A percentile compares a stretch with the other conserved stretches of the same genome.
Evolutionary conservation across 2,888 invertebrate genomes (phyloP).

Genomic region (Macroteleia sp.): DNA sequence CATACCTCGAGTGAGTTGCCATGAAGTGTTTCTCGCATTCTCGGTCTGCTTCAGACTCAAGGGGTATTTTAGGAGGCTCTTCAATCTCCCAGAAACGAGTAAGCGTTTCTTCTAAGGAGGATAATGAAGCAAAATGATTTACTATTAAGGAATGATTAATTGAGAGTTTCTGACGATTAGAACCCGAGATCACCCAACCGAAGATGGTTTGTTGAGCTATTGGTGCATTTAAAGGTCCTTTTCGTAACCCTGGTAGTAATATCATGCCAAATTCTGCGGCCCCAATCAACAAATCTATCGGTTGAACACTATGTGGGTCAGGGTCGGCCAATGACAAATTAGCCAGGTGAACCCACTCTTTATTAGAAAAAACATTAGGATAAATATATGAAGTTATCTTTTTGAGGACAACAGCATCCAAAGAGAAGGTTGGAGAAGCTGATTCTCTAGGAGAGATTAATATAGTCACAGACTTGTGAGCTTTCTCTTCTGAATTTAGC

Average conservation of each 20-base stretch:
- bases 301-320: neutral
- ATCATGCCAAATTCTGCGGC: too few relatives aligned
- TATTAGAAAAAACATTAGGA: neutral
- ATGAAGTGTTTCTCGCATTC: too few relatives aligned
- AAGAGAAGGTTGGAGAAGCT: too few relatives aligned
- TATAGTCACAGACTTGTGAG: too few relatives aligned
- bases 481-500: too few relatives aligned
- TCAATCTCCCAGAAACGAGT: neutral
- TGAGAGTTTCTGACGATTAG: neutral
- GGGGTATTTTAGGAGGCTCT: neutral
- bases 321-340: neutral
- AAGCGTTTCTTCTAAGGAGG: neutral
- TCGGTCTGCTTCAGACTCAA: too few relatives aligned
- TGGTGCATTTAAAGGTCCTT: neutral
- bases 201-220: neutral
- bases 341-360: neutral
- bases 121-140: neutral
- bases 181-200: too few relatives aligned
- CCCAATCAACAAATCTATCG: too few relatives aligned
- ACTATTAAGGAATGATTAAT: neutral
- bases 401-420: neutral
- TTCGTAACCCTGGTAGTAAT: neutral
- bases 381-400: neutral
- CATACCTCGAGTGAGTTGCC: neutral
- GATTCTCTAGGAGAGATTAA: too few relatives aligned